Conservation (phyloP, 2,113 vertebrate genomes). For the Butastur rufipennis region DNA sequence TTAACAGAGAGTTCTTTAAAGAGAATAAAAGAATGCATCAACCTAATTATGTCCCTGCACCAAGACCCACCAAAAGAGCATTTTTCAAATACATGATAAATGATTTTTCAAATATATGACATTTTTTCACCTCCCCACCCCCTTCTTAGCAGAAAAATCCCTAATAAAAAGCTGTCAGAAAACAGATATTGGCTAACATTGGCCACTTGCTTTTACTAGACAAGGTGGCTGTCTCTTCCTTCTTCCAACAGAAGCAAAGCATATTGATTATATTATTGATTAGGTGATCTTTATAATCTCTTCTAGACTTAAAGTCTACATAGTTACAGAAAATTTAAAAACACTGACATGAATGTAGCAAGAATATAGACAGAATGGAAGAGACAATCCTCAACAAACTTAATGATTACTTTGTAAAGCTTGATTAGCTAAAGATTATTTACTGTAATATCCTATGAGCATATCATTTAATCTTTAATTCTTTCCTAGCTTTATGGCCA, state of each 20-base stretch:
- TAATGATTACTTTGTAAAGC: not conserved
- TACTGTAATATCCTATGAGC: not conserved
- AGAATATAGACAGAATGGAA: not conserved
- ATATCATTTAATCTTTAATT: not conserved
- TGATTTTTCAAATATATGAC: not conserved
- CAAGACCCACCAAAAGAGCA: not conserved
- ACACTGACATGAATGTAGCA: not conserved
- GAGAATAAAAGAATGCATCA: not conserved
- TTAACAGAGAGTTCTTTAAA: not conserved
- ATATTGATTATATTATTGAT: not conserved
- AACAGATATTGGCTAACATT: not conserved
- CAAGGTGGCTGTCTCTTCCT: not conserved
- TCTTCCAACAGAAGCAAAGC: not conserved
- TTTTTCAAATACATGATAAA: not conserved
- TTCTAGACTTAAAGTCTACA: not conserved
- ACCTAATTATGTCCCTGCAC: not conserved
- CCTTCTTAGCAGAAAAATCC: not conserved
- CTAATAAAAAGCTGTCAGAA: not conserved
- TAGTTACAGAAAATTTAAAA: not conserved
- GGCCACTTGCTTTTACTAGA: not conserved
- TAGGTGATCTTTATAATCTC: not conserved
- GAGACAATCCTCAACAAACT: not conserved
- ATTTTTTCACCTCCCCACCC: accelerated
- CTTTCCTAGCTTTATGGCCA: not conserved
- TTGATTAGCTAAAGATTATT: not conserved